Evolutionary conservation across 23 tunicate species (phyloP).

Genomic region (Diplosoma virens): DNA sequence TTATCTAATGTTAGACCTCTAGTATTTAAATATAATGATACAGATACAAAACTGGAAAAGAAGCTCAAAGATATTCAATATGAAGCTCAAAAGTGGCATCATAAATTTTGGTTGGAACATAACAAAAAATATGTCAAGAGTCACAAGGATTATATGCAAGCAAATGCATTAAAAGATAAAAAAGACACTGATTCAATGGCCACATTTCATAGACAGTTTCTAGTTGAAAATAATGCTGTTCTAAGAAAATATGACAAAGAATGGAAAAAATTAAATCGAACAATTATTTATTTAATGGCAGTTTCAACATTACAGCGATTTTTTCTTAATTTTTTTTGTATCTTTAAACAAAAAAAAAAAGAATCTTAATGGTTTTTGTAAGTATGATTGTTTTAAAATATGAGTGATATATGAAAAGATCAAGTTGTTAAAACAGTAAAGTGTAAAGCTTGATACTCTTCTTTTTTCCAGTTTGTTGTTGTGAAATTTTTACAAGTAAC

Average conservation of each 20-base stretch:
- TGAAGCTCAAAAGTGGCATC: constrained; percentile 48
- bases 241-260: constrained; percentile 31
- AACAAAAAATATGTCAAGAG: constrained; percentile 13
- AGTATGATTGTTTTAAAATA: too few relatives aligned
- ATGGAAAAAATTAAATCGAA: constrained; percentile 28
- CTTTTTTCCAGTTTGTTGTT: too few relatives aligned
- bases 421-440: too few relatives aligned
- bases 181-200: constrained; percentile 42
- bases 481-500: too few relatives aligned
- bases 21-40: background rate
- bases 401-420: too few relatives aligned
- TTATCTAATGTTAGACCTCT: constrained; percentile 37
- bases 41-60: constrained; percentile 16
- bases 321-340: too few relatives aligned
- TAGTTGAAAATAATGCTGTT: constrained; percentile 1
- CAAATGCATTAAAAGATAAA: background rate
- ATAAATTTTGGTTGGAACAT: constrained; percentile 38
- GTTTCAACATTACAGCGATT: constrained; percentile 20
- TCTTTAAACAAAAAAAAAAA: too few relatives aligned
- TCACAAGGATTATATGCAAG: background rate
- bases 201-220: constrained; percentile 24
- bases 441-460: too few relatives aligned
- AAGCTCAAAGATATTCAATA: constrained; percentile 6
- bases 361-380: too few relatives aligned
- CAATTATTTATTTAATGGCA: constrained; percentile 4